Conservation (phyloP, 2,797 vertebrate genomes). For the Catamblyrhynchus diadema region DNA sequence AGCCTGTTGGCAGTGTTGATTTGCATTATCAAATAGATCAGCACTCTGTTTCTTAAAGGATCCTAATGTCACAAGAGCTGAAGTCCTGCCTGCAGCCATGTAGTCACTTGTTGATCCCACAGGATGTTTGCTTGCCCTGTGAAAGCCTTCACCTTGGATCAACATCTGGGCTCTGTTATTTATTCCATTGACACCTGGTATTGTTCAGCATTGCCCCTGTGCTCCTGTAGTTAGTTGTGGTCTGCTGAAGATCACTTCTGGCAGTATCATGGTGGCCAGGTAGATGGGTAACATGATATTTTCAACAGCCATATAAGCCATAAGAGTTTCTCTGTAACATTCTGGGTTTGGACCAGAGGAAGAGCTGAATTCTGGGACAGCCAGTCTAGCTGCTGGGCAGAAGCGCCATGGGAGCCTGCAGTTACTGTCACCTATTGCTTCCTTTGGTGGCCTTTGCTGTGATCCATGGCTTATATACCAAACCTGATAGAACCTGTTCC, state of each 20-base stretch:
- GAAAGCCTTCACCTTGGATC: neutral
- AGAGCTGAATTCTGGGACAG: neutral
- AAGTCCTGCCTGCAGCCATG: neutral
- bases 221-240: neutral
- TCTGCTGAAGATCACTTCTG: neutral
- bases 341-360: neutral
- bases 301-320: rapidly evolving
- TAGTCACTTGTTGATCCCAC: neutral
- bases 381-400: neutral
- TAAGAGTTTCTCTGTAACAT: neutral
- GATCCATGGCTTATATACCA: neutral
- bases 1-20: neutral
- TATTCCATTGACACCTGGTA: neutral
- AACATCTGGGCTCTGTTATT: neutral
- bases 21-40: neutral
- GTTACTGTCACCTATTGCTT: neutral
- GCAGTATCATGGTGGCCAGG: neutral
- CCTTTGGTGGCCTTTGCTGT: neutral
- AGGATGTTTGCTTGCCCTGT: neutral
- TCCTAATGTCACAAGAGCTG: neutral
- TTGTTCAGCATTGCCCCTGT: neutral
- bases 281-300: neutral
- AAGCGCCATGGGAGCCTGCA: neutral
- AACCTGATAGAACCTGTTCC: neutral
- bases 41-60: neutral